A percentile compares a stretch with the other conserved stretches of the same genome.
Conservation (phyloP, 2,888 invertebrate species). For the Dorcus hopei region DNA sequence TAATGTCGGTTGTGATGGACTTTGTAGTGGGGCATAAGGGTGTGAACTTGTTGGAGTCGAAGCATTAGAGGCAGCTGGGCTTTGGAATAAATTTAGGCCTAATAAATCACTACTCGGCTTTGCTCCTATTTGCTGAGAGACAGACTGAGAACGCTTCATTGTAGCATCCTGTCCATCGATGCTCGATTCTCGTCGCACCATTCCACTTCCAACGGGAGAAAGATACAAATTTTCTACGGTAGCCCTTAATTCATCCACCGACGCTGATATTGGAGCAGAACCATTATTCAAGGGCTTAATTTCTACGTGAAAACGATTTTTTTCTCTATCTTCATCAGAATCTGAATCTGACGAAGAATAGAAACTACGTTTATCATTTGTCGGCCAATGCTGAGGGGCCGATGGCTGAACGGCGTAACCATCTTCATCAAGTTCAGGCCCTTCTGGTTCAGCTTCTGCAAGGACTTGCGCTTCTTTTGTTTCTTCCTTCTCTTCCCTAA, state of each 20-base stretch:
- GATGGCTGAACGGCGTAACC: conserved; percentile 88
- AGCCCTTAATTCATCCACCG: conserved; percentile 89
- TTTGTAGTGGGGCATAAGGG: conserved; percentile 80
- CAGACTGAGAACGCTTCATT: conserved; percentile 71
- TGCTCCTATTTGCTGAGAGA: conserved; percentile 70
- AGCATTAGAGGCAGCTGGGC: conserved; percentile 80
- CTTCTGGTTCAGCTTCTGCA: conserved; percentile 33
- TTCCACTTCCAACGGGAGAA: conserved; percentile 65
- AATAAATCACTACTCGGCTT: conserved; percentile 77
- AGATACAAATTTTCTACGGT: conserved; percentile 88
- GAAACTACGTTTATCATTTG: conserved; percentile 73
- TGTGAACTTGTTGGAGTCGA: conserved; percentile 59
- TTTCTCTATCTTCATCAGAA: conserved; percentile 56
- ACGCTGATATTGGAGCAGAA: conserved; percentile 86
- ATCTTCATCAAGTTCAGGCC: conserved; percentile 87
- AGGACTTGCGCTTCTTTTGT: conserved; percentile 48
- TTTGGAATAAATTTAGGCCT: conserved; percentile 73
- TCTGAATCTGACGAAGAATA: conserved; percentile 91
- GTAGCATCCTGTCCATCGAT: conserved; percentile 58
- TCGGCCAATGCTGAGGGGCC: conserved; percentile 65
- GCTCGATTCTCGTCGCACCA: conserved; percentile 67
- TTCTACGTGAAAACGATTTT: conserved; percentile 71
- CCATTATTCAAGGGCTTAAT: conserved; percentile 93
- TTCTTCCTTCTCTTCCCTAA: conserved; percentile 73
- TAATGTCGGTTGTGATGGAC: conserved; percentile 65